These are phyloP conservation scores for Hermaeophaga mercurialis DNA, from an alignment of 2,888 invertebrate species.

Conservation along the genomic window DNA sequence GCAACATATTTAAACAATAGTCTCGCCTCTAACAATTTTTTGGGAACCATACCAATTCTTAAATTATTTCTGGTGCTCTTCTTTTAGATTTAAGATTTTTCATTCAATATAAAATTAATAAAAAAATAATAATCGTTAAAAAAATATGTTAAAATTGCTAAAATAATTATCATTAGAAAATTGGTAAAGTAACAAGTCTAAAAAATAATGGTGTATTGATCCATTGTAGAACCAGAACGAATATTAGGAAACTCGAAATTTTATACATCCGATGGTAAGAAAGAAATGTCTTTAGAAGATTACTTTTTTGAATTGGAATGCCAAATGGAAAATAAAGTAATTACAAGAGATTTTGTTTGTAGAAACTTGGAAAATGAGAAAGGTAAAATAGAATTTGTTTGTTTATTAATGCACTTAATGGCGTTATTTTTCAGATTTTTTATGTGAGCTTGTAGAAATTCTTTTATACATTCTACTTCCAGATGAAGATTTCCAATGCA, in stretches of 20 bases:
- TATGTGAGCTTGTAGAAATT: slow-evolving; percentile 82
- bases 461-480: slow-evolving; percentile 82
- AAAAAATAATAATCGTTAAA: too few relatives aligned
- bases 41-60: too few relatives aligned
- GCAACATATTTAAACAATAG: too few relatives aligned
- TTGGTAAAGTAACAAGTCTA: too few relatives aligned
- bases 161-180: too few relatives aligned
- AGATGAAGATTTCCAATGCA: slow-evolving; percentile 83
- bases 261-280: slow-evolving; percentile 60
- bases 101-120: too few relatives aligned
- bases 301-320: slow-evolving; percentile 90
- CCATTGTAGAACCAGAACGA: slow-evolving; percentile 48
- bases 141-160: too few relatives aligned
- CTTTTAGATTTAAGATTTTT: too few relatives aligned
- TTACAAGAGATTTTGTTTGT: slow-evolving; percentile 82
- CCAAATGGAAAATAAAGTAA: slow-evolving; percentile 78
- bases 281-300: slow-evolving; percentile 64
- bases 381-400: too few relatives aligned
- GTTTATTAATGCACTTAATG: too few relatives aligned
- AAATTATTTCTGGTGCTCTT: too few relatives aligned
- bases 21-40: too few relatives aligned
- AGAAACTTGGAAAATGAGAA: slow-evolving; percentile 69
- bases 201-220: slow-evolving; percentile 47
- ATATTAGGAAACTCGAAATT: slow-evolving; percentile 67
- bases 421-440: slow-evolving; percentile 70